Evolutionary conservation across 1,140 invertebrate genomes (phyloP).

Genomic region (silkworm (Bombyx mori)): DNA sequence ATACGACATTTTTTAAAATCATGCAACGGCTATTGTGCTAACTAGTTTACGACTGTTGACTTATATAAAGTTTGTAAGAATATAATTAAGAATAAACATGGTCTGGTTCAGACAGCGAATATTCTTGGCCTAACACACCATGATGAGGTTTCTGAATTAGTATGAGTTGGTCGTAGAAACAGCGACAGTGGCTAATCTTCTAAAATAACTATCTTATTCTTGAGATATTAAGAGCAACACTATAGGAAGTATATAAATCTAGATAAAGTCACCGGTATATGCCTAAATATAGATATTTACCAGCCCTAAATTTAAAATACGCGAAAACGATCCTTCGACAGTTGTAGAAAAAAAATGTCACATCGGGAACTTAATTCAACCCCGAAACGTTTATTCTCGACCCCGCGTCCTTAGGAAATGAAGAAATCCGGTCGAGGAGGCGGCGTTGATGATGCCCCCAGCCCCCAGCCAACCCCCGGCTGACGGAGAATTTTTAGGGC

Average conservation of each 20-base stretch:
- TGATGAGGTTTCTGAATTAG: too few relatives aligned
- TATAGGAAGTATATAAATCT: too few relatives aligned
- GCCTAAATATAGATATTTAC: too few relatives aligned
- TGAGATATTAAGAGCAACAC: slow-evolving; percentile 1
- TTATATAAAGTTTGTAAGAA: too few relatives aligned
- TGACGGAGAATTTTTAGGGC: slow-evolving; percentile 3
- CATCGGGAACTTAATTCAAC: neutral
- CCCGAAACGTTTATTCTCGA: slow-evolving; percentile 8
- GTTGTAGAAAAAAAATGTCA: neutral
- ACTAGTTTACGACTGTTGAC: too few relatives aligned
- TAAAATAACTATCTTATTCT: neutral
- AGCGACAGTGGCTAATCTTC: neutral
- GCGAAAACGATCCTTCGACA: neutral
- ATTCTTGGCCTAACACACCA: too few relatives aligned
- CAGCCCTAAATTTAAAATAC: slow-evolving; percentile 1
- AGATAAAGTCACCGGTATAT: too few relatives aligned
- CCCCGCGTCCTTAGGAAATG: slow-evolving; percentile 36
- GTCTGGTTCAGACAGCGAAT: too few relatives aligned
- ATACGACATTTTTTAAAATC: too few relatives aligned
- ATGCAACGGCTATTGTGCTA: too few relatives aligned
- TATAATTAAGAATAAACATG: too few relatives aligned
- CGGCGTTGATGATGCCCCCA: slow-evolving; percentile 15
- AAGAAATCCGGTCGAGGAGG: slow-evolving; percentile 41
- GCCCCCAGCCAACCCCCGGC: neutral
- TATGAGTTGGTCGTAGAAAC: too few relatives aligned